phyloP scores from a whole-genome alignment of 2,113 vertebrate species.

The Urocolius indicus region DNA sequence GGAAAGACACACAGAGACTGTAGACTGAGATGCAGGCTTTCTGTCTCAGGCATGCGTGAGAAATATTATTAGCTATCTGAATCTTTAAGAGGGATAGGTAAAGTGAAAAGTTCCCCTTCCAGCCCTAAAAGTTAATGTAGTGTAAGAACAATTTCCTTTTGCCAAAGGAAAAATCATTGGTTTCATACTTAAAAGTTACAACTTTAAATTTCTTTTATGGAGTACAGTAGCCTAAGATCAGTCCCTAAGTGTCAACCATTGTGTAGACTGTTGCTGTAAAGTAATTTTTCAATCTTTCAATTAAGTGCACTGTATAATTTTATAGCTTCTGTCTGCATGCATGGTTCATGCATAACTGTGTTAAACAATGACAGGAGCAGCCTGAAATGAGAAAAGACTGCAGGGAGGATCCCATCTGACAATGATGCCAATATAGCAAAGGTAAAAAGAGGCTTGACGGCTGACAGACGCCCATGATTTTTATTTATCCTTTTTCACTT shows the following conservation, averaged over 20 bases:
- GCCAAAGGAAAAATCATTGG: conserved; percentile 22
- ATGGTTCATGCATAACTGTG: neutral
- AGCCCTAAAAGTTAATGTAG: conserved; percentile 41
- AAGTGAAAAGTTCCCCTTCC: neutral
- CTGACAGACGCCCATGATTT: conserved; percentile 46
- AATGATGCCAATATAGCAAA: conserved; percentile 10
- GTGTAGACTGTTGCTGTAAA: conserved; percentile 22
- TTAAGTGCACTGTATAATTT: conserved; percentile 47
- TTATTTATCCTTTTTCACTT: conserved; percentile 31
- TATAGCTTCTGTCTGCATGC: neutral
- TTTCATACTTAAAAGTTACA: conserved; percentile 34
- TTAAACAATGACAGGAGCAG: conserved; percentile 57
- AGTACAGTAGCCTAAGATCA: conserved; percentile 23
- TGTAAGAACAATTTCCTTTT: conserved; percentile 30
- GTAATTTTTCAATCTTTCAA: conserved; percentile 63
- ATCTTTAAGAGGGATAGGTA: neutral
- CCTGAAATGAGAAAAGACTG: conserved; percentile 46
- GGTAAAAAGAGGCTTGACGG: conserved; percentile 15
- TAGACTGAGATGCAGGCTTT: neutral
- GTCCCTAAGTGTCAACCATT: conserved; percentile 37
- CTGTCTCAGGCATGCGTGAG: neutral
- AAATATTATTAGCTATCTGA: neutral
- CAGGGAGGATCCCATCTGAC: conserved; percentile 51
- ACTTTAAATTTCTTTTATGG: neutral
- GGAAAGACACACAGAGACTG: neutral